Percentiles rank a stretch among this genome's conserved stretches.
phyloP scores from a whole-genome alignment of 2,113 vertebrate genomes.

The Verasper variegatus region DNA sequence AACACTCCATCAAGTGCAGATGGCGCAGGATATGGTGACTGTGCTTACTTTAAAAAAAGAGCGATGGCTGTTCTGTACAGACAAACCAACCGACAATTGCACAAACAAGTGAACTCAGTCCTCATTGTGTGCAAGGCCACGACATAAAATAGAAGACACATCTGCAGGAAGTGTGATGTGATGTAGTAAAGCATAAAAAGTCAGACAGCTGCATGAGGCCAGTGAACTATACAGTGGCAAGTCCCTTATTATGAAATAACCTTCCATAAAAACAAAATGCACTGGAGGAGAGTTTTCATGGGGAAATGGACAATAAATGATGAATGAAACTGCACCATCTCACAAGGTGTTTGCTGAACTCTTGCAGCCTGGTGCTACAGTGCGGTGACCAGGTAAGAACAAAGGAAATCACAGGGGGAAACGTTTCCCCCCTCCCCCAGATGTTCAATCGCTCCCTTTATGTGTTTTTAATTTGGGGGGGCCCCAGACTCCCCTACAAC shows the following conservation, averaged over 20 bases:
- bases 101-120: slow-evolving; percentile 6
- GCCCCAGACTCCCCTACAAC: neutral
- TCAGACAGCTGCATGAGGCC: neutral
- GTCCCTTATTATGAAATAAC: neutral
- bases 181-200: neutral
- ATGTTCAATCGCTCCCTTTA: neutral
- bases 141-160: neutral
- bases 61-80: neutral
- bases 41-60: slow-evolving; percentile 47
- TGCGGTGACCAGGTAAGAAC: slow-evolving; percentile 30
- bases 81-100: slow-evolving; percentile 22
- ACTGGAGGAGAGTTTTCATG: neutral
- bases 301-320: neutral
- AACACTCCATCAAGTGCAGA: slow-evolving; percentile 55
- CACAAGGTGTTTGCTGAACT: slow-evolving; percentile 1
- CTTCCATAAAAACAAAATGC: neutral
- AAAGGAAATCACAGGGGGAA: slow-evolving; percentile 41
- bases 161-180: slow-evolving; percentile 14
- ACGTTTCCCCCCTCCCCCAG: slow-evolving; percentile 22
- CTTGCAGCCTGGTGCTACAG: slow-evolving; percentile 1
- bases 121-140: no score
- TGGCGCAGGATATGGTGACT: slow-evolving; percentile 63
- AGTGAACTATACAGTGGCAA: neutral
- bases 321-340: neutral
- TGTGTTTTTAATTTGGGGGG: slow-evolving; percentile 6